Evolutionary conservation across 1,140 invertebrate species (phyloP), one percentile per base, ranked within the genome.

Genomic region (Lasioglossum baleicum): DNA sequence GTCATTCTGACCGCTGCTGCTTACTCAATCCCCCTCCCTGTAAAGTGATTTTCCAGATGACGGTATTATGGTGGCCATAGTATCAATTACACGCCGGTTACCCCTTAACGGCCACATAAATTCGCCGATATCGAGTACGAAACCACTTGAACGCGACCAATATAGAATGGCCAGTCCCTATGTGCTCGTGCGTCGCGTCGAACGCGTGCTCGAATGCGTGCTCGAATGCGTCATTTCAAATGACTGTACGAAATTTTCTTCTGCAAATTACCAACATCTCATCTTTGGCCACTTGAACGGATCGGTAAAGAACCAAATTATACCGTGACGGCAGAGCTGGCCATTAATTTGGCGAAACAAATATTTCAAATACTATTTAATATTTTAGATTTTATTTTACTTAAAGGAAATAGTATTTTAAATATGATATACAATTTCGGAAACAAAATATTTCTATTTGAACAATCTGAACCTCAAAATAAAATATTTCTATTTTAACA

Each of bases 11-110:
- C 17, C 7, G 20, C 51, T 20, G 20, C 17, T 56, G 20, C 17
- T 56, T 56, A 6, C 15, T 56, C 4, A 17, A 5, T 20, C 51
- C 4, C 6, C 15, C 15, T 8, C 20, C 56, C 56, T 0, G 17
- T 58, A 44, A 65, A 66, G 64, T 66, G 64, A 66, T 66, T 66
- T 22, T 44, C 40, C 64, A 22, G 40, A 44, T n/a, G 64, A 66
- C 64, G 42, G 40, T 44, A 13, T 66, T 22, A 66, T 42, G 64
- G 64, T 66, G 42, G 42, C 42, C 64, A 40, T 22, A 74, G 72
- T 40, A 74, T 65, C 72, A 74, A 74, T 74, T 74, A 74, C 61
- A 51, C 31, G 61, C 42, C 31, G 61, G 60, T 74, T 74, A 74
- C 31, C 72, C 61, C 72, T 74, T 65, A 74, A 65, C n/a, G 26